Conservation (phyloP, 2,888 invertebrate genomes). For the Rotaria magnacalcarata region DNA sequence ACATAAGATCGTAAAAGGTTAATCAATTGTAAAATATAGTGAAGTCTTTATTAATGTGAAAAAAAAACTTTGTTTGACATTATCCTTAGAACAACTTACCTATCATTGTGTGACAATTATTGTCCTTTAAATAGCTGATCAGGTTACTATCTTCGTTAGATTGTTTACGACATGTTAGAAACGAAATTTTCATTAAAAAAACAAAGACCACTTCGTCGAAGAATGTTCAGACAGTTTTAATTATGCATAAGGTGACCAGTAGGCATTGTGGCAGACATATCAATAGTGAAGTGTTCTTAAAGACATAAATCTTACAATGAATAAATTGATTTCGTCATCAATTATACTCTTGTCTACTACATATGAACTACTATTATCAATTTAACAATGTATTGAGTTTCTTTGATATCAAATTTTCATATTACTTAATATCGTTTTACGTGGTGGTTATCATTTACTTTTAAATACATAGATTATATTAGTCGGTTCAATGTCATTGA, state of each 20-base stretch:
- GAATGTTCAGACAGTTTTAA: not conserved
- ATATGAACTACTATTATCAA: not conserved
- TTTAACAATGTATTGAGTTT: not conserved
- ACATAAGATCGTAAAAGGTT: not conserved
- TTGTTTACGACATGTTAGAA: too few species aligned
- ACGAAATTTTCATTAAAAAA: too few species aligned
- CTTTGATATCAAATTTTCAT: constrained; percentile 8
- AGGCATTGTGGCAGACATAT: not conserved
- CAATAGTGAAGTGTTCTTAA: not conserved
- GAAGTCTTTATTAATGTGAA: not conserved
- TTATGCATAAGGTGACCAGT: not conserved
- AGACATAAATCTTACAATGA: not conserved
- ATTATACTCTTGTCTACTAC: not conserved
- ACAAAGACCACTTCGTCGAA: not conserved
- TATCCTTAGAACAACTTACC: not conserved
- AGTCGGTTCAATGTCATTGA: not conserved
- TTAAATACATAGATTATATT: not conserved
- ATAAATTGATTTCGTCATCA: not conserved
- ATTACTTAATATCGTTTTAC: not conserved
- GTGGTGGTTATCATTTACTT: not conserved
- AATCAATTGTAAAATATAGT: not conserved
- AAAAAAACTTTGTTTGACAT: not conserved
- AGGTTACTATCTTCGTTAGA: not conserved
- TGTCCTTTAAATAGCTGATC: not conserved
- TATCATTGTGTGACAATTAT: not conserved